Evolutionary conservation across 2,797 vertebrate species (phyloP), one percentile per base, ranked within the genome.

Genomic region (Anas bahamensis): DNA sequence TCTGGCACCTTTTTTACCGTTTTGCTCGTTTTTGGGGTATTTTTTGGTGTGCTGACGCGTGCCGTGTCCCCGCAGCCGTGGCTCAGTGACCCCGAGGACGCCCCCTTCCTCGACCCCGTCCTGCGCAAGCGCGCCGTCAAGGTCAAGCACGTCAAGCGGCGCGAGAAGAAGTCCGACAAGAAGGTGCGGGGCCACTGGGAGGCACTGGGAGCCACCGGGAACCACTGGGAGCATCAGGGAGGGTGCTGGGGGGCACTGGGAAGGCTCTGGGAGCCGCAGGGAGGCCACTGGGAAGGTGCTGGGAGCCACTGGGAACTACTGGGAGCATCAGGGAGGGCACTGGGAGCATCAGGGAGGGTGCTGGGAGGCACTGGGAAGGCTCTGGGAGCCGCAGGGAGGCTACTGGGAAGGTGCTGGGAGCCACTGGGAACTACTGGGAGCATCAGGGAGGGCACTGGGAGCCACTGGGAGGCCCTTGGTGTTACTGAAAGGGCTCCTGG

Each of bases 111-210:
- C 73, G 99, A 99, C 88, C 98, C 99, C 0, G 98, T 98, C 4
- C 97, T 99, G 93, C 98, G 99, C 59, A 99, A 99, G 86, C 98
- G 99, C 87, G 99, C 99, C 2, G 98, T 99, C 22, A 99, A 99
- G 94, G 98, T 99, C 82, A 99, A 99, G 44, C 99, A 99, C 1
- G 99, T 99, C 53, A 99, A 99, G 82, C 98, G 99, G 41, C 97
- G 99, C n/a, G 99, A 99, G 91, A 99, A 99, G 97, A 99, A 99
- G 76, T 98, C 99, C 6, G 99, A 99, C 86, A 99, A 99, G 93
- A 99, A 99, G 97, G 99, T 99, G 96, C 46, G 53, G 50, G 52
- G 29, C 4, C 33, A 37, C 52, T 56, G n/a, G 66, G 70, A 24
- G 61, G 65, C 35, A 68, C 23, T 60, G 35, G 33, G 23, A 24